Percentiles rank a stretch among this genome's conserved stretches.
Conservation (phyloP, 2,888 invertebrate species). For the Ctena decussata region DNA sequence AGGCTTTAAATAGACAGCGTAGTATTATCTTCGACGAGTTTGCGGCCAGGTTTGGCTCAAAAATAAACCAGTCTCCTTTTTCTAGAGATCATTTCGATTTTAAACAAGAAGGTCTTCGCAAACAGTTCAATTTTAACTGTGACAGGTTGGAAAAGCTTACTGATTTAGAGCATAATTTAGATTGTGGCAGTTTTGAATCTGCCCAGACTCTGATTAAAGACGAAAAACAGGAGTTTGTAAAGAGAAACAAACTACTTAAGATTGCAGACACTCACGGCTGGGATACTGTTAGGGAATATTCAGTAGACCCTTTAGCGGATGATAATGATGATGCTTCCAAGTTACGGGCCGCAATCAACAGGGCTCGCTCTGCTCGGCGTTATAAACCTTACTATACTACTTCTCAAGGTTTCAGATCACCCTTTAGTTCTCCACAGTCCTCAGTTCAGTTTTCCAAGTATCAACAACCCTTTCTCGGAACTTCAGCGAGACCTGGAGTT, state of each 20-base stretch:
- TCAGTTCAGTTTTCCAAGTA: too few species aligned
- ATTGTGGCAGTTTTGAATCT: background rate
- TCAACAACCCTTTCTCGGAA: background rate
- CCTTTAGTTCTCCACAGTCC: too few species aligned
- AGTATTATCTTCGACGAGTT: background rate
- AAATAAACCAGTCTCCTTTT: background rate
- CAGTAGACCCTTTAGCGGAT: background rate
- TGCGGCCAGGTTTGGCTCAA: background rate
- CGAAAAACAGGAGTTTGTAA: background rate
- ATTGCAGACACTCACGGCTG: background rate
- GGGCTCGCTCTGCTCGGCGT: too few species aligned
- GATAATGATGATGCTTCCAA: constrained; percentile 22
- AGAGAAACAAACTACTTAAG: background rate
- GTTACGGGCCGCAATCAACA: background rate
- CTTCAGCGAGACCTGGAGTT: background rate
- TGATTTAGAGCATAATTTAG: background rate
- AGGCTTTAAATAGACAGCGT: background rate
- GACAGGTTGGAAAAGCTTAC: background rate
- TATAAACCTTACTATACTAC: background rate
- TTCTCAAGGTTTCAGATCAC: too few species aligned
- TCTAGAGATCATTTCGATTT: background rate
- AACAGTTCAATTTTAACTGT: background rate
- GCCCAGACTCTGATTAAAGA: background rate
- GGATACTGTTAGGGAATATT: background rate
- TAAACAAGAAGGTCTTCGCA: background rate